Evolutionary conservation across 2,888 invertebrate genomes (phyloP).

Genomic region (Apantesis nais): DNA sequence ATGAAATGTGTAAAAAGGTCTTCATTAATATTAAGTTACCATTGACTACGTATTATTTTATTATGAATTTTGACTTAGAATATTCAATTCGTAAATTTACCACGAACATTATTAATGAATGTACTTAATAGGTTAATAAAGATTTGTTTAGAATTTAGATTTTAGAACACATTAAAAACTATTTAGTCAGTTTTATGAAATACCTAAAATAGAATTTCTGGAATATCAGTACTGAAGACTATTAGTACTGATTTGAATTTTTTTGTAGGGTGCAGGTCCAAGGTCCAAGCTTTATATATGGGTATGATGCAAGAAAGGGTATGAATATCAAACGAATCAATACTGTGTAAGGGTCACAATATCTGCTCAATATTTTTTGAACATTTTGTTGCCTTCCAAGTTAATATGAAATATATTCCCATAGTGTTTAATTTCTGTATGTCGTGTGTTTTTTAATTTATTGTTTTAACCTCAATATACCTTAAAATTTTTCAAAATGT

Average conservation of each 20-base stretch:
- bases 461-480: not conserved
- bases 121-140: no score
- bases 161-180: no score
- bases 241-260: slow-evolving; percentile 10
- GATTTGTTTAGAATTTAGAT: no score
- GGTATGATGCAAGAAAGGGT: no score
- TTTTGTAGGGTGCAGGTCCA: not conserved
- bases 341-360: no score
- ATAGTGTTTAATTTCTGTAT: not conserved
- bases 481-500: not conserved
- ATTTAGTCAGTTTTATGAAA: no score
- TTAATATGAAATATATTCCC: not conserved
- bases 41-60: not conserved
- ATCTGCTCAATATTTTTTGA: no score
- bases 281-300: not conserved
- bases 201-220: no score
- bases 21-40: slow-evolving; percentile 49
- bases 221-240: slow-evolving; percentile 6
- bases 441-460: not conserved
- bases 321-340: no score
- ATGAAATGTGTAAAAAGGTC: slow-evolving; percentile 55
- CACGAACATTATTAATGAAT: no score
- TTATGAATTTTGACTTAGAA: not conserved
- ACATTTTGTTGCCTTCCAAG: not conserved
- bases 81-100: no score